Conservation (phyloP, 2,888 invertebrate species). For the Heliconius aoede region DNA sequence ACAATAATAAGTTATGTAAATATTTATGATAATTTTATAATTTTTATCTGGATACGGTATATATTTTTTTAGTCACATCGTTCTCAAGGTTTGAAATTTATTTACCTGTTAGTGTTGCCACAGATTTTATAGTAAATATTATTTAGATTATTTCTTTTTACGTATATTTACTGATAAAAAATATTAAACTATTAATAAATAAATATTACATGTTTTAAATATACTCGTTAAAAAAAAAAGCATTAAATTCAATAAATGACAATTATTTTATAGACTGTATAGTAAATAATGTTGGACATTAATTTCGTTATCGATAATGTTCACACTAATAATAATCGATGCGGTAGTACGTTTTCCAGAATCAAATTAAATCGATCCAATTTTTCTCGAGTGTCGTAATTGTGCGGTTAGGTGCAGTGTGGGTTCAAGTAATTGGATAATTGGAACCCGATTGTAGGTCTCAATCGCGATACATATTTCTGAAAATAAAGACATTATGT, state of each 20-base stretch:
- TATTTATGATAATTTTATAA: too few species aligned
- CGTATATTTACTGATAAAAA: too few species aligned
- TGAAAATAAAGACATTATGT: conserved; percentile 53
- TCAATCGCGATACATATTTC: conserved; percentile 48
- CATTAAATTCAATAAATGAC: neutral
- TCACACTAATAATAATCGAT: conserved; percentile 59
- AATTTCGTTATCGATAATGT: conserved; percentile 57
- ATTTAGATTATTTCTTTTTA: too few species aligned
- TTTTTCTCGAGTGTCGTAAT: conserved; percentile 49
- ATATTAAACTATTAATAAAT: neutral
- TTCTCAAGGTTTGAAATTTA: neutral
- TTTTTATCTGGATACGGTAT: too few species aligned
- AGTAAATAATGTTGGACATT: conserved; percentile 13
- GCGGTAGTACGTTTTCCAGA: conserved; percentile 45
- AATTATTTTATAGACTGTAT: neutral
- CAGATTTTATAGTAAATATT: neutral
- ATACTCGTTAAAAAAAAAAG: neutral
- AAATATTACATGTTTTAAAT: neutral
- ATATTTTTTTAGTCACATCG: too few species aligned
- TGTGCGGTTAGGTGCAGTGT: conserved; percentile 49
- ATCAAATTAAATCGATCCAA: conserved; percentile 47
- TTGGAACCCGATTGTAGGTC: conserved; percentile 54
- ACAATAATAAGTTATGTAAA: neutral
- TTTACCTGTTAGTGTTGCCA: neutral
- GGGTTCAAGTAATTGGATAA: conserved; percentile 61